A percentile compares a stretch with the other conserved stretches of the same genome.
Evolutionary conservation across 2,797 vertebrate genomes (phyloP).

Genomic region (Agapornis canus): DNA sequence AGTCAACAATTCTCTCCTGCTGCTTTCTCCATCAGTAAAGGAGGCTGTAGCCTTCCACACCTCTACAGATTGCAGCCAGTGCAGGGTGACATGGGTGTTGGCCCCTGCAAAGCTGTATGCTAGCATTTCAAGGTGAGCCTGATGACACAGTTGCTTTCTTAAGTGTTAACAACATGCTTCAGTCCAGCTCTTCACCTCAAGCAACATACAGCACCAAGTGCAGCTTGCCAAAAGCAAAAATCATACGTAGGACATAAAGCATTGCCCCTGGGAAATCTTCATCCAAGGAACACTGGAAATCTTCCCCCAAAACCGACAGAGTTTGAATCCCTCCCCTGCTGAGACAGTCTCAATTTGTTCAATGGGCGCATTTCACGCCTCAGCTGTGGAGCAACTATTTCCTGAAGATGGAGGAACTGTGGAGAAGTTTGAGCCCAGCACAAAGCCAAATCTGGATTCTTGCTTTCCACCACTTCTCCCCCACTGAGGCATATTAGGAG

Average conservation of each 20-base stretch:
- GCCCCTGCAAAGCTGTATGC: background rate
- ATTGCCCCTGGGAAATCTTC: slow-evolving; percentile 31
- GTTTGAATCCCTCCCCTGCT: background rate
- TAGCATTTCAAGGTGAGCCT: slow-evolving; percentile 39
- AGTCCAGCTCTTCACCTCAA: slow-evolving; percentile 18
- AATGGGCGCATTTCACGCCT: background rate
- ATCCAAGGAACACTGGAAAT: slow-evolving; percentile 13
- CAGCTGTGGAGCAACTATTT: background rate
- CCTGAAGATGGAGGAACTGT: background rate
- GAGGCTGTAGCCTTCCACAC: background rate
- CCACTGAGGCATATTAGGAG: background rate
- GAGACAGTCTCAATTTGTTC: slow-evolving; percentile 26
- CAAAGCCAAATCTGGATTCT: background rate
- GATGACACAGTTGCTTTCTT: background rate
- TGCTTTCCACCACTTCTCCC: background rate
- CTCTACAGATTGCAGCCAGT: accelerated
- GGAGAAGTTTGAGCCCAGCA: background rate
- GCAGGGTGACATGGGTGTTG: background rate
- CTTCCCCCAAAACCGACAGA: background rate
- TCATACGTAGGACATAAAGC: background rate
- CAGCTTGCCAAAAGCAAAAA: slow-evolving; percentile 32
- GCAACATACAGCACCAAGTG: background rate
- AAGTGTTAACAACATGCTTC: background rate
- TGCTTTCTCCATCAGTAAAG: background rate
- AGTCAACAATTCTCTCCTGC: background rate